These are phyloP conservation scores for Artemisiospiza belli DNA, from an alignment of 2,113 vertebrate genomes.

Conservation along the genomic window DNA sequence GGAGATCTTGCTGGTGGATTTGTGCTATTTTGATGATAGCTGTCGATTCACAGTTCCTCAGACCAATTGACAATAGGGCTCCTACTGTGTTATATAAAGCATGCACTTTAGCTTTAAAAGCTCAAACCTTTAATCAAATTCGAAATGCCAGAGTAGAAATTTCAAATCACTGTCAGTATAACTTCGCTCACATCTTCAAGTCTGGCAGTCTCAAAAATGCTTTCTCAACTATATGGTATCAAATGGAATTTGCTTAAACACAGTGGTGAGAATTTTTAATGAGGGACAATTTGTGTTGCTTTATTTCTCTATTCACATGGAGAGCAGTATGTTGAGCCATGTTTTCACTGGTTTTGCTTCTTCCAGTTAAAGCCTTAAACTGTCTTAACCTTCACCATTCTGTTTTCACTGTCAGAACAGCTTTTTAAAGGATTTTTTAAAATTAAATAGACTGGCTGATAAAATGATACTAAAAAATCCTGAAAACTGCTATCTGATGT, in stretches of 20 bases:
- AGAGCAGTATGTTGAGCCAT: neutral
- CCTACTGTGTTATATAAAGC: slow-evolving; percentile 40
- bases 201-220: neutral
- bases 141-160: slow-evolving; percentile 30
- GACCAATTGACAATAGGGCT: slow-evolving; percentile 4
- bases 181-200: neutral
- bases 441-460: neutral
- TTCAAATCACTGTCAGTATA: slow-evolving; percentile 22
- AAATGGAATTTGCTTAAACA: slow-evolving; percentile 24
- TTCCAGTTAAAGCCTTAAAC: neutral
- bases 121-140: slow-evolving; percentile 61
- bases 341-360: neutral
- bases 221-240: neutral
- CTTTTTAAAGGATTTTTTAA: neutral
- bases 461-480: neutral
- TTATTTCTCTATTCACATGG: neutral
- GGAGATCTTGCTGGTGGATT: slow-evolving; percentile 41
- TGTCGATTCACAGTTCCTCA: slow-evolving; percentile 12
- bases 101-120: slow-evolving; percentile 57
- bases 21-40: slow-evolving; percentile 54
- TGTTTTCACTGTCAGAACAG: neutral
- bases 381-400: neutral
- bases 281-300: neutral
- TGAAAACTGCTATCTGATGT: neutral
- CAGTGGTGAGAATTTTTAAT: neutral